Evolutionary conservation across 2,888 invertebrate species (phyloP).

Genomic region (Pherbina coryleti): DNA sequence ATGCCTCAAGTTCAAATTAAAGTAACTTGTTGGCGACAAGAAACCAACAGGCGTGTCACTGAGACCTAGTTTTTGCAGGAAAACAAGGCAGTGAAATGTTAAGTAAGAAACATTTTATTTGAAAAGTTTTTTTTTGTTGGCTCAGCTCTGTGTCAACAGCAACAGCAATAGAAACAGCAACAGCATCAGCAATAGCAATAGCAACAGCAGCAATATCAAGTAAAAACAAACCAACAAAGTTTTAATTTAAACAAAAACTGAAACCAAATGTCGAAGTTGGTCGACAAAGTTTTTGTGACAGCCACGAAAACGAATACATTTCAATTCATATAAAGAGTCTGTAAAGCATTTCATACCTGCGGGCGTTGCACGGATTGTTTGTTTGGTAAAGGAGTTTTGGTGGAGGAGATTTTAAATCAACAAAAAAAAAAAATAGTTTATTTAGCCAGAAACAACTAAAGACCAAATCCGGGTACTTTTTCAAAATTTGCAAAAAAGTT

Average conservation of each 20-base stretch:
- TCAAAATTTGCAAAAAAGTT: too few relatives aligned
- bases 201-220: slow-evolving; percentile 40
- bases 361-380: background rate
- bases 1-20: background rate
- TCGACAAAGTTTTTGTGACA: slow-evolving; percentile 41
- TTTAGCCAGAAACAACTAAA: too few relatives aligned
- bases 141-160: slow-evolving; percentile 1
- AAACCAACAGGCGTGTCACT: slow-evolving; percentile 2
- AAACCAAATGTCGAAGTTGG: slow-evolving; percentile 62
- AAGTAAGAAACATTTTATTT: slow-evolving; percentile 60
- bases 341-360: background rate
- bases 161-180: slow-evolving; percentile 19
- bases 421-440: background rate
- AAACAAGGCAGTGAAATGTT: slow-evolving; percentile 49
- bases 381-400: background rate
- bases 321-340: background rate
- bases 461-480: too few relatives aligned
- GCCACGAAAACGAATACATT: slow-evolving; percentile 5
- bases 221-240: slow-evolving; percentile 34
- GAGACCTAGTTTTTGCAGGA: background rate
- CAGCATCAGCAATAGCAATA: slow-evolving; percentile 10
- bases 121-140: slow-evolving; percentile 53
- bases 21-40: background rate
- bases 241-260: slow-evolving; percentile 51
- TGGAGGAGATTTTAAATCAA: background rate